Evolutionary conservation across 2,888 invertebrate genomes (phyloP).

Genomic region (Isoperla grammatica): DNA sequence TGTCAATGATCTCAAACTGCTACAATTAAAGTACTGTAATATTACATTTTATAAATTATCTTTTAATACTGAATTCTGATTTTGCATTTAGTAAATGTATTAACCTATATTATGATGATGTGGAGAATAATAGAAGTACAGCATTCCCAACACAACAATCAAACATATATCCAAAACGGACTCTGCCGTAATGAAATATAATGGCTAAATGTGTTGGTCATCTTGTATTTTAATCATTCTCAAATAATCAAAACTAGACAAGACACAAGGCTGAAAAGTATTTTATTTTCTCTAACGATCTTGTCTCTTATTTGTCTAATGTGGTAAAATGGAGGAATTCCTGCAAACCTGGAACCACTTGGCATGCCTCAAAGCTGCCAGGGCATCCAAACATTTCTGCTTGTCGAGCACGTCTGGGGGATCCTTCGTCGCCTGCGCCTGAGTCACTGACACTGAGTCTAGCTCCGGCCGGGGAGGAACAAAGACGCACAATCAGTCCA

Average conservation of each 20-base stretch:
- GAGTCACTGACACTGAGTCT: constrained; percentile 34
- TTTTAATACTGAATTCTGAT: constrained; percentile 22
- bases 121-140: constrained; percentile 19
- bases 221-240: constrained; percentile 19
- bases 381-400: constrained; percentile 99
- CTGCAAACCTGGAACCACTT: constrained; percentile 99
- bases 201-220: background rate
- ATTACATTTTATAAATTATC: too few relatives aligned
- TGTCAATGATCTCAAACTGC: too few relatives aligned
- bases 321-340: constrained; percentile 27
- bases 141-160: constrained; percentile 14
- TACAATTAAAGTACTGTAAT: too few relatives aligned
- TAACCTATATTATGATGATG: constrained; percentile 7
- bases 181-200: constrained; percentile 2
- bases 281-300: constrained; percentile 18
- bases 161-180: background rate
- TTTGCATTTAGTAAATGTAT: constrained; percentile 20
- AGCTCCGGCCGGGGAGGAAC: constrained; percentile 28
- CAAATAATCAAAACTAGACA: constrained; percentile 21
- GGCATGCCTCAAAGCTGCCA: constrained; percentile 99
- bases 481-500: constrained; percentile 32
- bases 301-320: constrained; percentile 23
- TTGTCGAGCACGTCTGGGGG: constrained; percentile 93
- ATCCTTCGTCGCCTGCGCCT: constrained; percentile 47
- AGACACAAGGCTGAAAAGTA: constrained; percentile 43